Base-by-base conservation (phyloP, 37 sponge, comb jelly and placozoan genomes). In the Theonella swinhoei region DNA sequence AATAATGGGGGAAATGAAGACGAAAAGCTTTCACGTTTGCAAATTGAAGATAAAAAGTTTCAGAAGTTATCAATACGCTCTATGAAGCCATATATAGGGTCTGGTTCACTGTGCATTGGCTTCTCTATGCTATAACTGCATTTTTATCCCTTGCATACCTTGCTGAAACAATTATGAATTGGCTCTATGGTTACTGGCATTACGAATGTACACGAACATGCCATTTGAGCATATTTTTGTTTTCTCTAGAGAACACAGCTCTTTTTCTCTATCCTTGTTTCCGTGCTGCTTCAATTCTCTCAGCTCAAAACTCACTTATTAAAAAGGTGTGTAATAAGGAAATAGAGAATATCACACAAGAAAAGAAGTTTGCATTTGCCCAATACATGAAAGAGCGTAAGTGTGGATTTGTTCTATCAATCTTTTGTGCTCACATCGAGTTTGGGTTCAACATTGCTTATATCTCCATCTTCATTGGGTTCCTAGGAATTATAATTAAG, bases 361-460 rank as follows among this genome's bases (percentile, higher is more conserved):
- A 40, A 3, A 43, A 68, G 28, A 66, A 79, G 47, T 23, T 42
- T 3, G 5, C 1, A 2, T 79, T 79, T 67, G 41, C 38, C n/a
- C 42, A 34, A 19, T 79, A 79, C 25, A 39, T 79, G n/a, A n/a
- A n/a, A n/a, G n/a, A n/a, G n/a, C n/a, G n/a, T n/a, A n/a, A n/a
- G n/a, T n/a, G n/a, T n/a, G n/a, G n/a, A n/a, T n/a, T n/a, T n/a
- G n/a, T n/a, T n/a, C n/a, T n/a, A n/a, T n/a, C n/a, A n/a, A n/a
- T n/a, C n/a, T n/a, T n/a, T n/a, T n/a, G n/a, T n/a, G n/a, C n/a
- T n/a, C n/a, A n/a, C n/a, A n/a, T n/a, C 4, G 67, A 79, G 5
- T 79, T 79, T 79, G 70, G 70, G 2, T 79, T 79, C 70, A 68
- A 68, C 67, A 68, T 68, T 7, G 80, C 80, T 3, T 79, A 79